A percentile compares a stretch with the other conserved stretches of the same genome.
Conservation (phyloP, 2,888 invertebrate species). For the Omphaloscelis lunosa region DNA sequence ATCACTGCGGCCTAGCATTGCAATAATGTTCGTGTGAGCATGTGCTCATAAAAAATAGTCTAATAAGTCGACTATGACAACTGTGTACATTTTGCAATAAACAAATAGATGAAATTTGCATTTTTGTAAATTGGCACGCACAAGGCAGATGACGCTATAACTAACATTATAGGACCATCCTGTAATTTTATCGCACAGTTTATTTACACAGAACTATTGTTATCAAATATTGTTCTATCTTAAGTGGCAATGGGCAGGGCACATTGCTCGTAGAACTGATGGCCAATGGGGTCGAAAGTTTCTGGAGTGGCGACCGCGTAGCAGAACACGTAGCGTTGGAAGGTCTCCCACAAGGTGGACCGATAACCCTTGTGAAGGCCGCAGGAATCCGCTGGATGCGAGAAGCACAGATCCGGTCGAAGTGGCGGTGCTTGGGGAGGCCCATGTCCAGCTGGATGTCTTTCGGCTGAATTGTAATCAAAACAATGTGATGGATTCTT, state of each 20-base stretch:
- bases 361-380: not conserved
- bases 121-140: constrained; percentile 10
- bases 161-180: not conserved
- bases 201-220: constrained; percentile 15
- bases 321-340: not conserved
- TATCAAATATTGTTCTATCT: not conserved
- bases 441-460: too few species aligned
- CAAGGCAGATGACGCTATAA: not conserved
- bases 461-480: not conserved
- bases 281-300: not conserved
- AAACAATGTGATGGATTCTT: not conserved
- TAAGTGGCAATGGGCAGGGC: not conserved
- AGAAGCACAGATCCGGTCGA: not conserved
- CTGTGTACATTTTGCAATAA: not conserved
- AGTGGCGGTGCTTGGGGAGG: not conserved
- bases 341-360: not conserved
- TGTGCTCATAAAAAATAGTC: not conserved
- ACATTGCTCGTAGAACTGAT: too few species aligned
- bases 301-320: not conserved
- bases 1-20: not conserved
- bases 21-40: not conserved
- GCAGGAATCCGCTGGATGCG: not conserved
- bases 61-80: not conserved
- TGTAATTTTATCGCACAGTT: not conserved
- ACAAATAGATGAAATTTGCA: not conserved